Conservation (phyloP, 2,113 vertebrate genomes). For the Trinectes maculatus region DNA sequence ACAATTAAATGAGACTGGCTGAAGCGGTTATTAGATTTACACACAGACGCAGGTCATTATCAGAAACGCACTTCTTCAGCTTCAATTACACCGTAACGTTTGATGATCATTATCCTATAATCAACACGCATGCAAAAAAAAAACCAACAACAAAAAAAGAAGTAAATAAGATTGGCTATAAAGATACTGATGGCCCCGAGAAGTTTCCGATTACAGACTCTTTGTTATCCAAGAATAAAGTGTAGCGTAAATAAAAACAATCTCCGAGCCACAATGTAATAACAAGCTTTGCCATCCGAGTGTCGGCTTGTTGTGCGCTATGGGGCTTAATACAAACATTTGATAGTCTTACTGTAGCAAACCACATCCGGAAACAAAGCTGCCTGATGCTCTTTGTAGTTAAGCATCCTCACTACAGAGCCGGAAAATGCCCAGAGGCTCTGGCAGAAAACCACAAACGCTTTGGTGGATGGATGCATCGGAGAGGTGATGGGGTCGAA, state of each 20-base stretch:
- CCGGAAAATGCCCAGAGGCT: constrained; percentile 63
- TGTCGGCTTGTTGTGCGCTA: constrained; percentile 51
- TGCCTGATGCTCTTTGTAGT: constrained; percentile 73
- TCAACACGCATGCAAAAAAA: constrained; percentile 23
- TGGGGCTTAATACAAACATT: constrained; percentile 69
- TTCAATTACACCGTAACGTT: constrained; percentile 54
- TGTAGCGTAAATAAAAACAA: constrained; percentile 56
- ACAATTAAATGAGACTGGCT: constrained; percentile 55
- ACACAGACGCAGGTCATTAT: constrained; percentile 51
- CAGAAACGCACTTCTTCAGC: constrained; percentile 32
- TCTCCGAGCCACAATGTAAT: constrained; percentile 56
- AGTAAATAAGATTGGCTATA: constrained; percentile 22
- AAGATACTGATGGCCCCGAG: constrained; percentile 34
- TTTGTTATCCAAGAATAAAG: constrained; percentile 62
- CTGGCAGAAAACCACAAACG: constrained; percentile 60
- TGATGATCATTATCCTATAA: constrained; percentile 56
- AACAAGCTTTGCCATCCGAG: constrained; percentile 49
- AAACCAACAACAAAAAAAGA: neutral
- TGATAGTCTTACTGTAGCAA: constrained; percentile 61
- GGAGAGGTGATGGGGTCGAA: constrained; percentile 72
- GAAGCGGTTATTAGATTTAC: constrained; percentile 58
- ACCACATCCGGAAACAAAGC: constrained; percentile 68
- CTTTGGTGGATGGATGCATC: constrained; percentile 66
- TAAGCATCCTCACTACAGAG: constrained; percentile 64
- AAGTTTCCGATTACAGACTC: constrained; percentile 40